These are phyloP conservation scores for Scalopus aquaticus DNA, from an alignment of 2,113 vertebrate genomes.

Conservation along the genomic window DNA sequence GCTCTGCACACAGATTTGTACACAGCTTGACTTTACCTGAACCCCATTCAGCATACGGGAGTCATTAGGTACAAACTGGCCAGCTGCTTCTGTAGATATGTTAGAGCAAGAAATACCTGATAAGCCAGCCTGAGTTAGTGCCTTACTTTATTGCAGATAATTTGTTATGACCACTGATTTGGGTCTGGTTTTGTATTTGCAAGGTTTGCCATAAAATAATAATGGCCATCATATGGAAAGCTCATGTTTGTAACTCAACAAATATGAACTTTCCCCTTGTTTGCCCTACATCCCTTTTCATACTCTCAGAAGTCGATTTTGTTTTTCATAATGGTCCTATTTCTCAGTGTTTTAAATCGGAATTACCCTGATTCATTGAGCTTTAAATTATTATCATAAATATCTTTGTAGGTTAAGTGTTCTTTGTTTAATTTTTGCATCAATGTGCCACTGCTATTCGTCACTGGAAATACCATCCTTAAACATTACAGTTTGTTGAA, in stretches of 20 bases:
- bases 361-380: slow-evolving; percentile 59
- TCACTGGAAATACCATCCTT: slow-evolving; percentile 50
- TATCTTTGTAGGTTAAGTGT: slow-evolving; percentile 29
- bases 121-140: slow-evolving; percentile 87
- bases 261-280: slow-evolving; percentile 64
- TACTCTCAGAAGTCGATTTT: slow-evolving; percentile 59
- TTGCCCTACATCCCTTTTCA: slow-evolving; percentile 63
- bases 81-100: slow-evolving; percentile 91
- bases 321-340: slow-evolving; percentile 59
- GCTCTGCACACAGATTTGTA: slow-evolving; percentile 90
- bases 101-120: slow-evolving; percentile 88
- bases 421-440: slow-evolving; percentile 61
- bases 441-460: slow-evolving; percentile 77
- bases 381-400: slow-evolving; percentile 66
- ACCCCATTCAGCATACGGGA: slow-evolving; percentile 82
- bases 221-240: slow-evolving; percentile 79
- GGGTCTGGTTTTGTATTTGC: slow-evolving; percentile 81
- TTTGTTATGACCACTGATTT: slow-evolving; percentile 79
- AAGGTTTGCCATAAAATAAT: slow-evolving; percentile 82
- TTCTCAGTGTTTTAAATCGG: slow-evolving; percentile 70
- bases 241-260: slow-evolving; percentile 79
- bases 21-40: slow-evolving; percentile 89
- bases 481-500: slow-evolving; percentile 62
- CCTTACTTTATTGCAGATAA: slow-evolving; percentile 88
- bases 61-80: slow-evolving; percentile 90